These are phyloP conservation scores for Dendrolimus houi DNA, from an alignment of 2,888 invertebrate species.

Conservation along the genomic window DNA sequence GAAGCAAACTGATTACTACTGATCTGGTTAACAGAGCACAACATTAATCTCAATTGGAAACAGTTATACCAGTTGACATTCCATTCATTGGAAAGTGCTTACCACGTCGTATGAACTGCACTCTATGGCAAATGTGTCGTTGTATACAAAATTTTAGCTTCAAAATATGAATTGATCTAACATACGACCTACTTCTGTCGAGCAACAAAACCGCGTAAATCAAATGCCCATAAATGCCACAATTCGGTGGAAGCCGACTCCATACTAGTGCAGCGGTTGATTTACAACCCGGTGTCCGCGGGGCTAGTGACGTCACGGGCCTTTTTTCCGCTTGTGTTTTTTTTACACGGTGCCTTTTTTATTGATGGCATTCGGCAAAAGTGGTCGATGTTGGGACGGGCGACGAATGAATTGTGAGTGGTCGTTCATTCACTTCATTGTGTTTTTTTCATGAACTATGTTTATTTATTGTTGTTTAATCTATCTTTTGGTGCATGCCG, in stretches of 20 bases:
- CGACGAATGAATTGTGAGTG: slow-evolving; percentile 3
- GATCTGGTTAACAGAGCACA: no score
- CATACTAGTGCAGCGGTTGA: slow-evolving; percentile 57
- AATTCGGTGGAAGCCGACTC: slow-evolving; percentile 62
- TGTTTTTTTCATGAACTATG: background rate
- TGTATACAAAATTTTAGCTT: no score
- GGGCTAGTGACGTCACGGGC: slow-evolving; percentile 67
- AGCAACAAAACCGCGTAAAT: slow-evolving; percentile 38
- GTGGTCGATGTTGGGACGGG: slow-evolving; percentile 48
- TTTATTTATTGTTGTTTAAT: background rate
- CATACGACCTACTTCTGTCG: background rate
- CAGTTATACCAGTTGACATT: no score
- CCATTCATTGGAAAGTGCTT: no score
- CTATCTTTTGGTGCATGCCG: background rate
- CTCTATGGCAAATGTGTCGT: no score
- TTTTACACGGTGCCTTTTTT: slow-evolving; percentile 45
- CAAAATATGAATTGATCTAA: background rate
- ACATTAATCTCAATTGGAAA: no score
- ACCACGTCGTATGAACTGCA: no score
- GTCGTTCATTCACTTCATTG: background rate
- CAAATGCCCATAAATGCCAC: slow-evolving; percentile 59
- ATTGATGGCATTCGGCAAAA: slow-evolving; percentile 70
- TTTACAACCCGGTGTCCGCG: slow-evolving; percentile 68
- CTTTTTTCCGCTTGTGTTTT: slow-evolving; percentile 36
- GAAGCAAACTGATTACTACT: no score